Evolutionary conservation across 2,797 vertebrate genomes (phyloP), one percentile per base, ranked within the genome.

Genomic region (Trachurus trachurus): DNA sequence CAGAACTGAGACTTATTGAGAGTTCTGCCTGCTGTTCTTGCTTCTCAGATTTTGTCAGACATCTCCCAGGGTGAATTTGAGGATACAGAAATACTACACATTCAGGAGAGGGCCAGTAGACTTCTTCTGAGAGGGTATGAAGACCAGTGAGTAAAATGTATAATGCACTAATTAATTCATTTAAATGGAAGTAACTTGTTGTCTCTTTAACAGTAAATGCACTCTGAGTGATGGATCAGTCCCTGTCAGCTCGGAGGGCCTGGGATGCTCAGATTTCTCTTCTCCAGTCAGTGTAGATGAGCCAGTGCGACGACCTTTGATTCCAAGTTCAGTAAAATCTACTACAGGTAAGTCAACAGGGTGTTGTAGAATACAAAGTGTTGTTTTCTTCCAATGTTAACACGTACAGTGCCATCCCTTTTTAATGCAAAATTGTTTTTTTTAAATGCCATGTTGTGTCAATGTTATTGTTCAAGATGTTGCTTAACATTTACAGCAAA

Each of bases 41-140:
- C 68, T 72, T 61, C 54, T 66, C 82, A 93, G 92, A 73, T 80
- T 52, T 84, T 92, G 16, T 95, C 94, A 9, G 93, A 95, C 66
- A 83, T 73, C 7, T 94, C 91, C 6, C 88, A 80, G 15, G 76
- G 82, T 74, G 95, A 95, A 61, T 88, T 92, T 31, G 88, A 95
- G 42, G 95, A 97, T 59, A 80, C 93, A 13, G 96, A 96, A 44
- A 92, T 95, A 1, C 54, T 95, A 34, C 92, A 92, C 34, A 92
- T 98, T 37, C 97, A 98, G 74, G 94, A 96, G 66, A 93, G 88
- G 76, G 96, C 96, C 26, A 76, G 78, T 59, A 93, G 75, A 70
- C 94, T 97, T 68, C 87, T 97, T 50, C 91, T 95, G 58, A 95
- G 84, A 88, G 96, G 96, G 97, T 97, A 87, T 71, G 56, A 63